These are phyloP conservation scores for Rhadinocentrus ornatus DNA, from an alignment of 2,797 vertebrate genomes.

Conservation along the genomic window DNA sequence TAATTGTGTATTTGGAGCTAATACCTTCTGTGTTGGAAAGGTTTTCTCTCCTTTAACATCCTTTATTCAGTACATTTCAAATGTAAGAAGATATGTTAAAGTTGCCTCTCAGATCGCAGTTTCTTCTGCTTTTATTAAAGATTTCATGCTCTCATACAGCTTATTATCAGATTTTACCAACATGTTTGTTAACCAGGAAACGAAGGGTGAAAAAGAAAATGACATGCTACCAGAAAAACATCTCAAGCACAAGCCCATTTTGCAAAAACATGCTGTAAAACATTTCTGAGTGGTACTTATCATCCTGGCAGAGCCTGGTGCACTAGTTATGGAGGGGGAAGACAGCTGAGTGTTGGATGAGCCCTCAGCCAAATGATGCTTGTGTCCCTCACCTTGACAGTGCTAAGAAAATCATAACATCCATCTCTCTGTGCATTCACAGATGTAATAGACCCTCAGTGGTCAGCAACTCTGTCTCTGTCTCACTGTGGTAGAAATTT, in stretches of 20 bases:
- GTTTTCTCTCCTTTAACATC: constrained; percentile 62
- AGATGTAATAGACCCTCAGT: constrained; percentile 38
- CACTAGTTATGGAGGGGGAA: constrained; percentile 39
- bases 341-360: constrained; percentile 62
- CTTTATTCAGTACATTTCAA: constrained; percentile 22
- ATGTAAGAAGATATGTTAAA: constrained; percentile 28
- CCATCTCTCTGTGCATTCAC: constrained; percentile 58
- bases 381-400: constrained; percentile 75
- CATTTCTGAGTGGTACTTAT: constrained; percentile 51
- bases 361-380: constrained; percentile 66
- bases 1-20: constrained; percentile 53
- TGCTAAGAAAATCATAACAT: constrained; percentile 60
- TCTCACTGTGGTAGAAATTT: constrained; percentile 38
- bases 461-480: constrained; percentile 33
- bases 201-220: background rate
- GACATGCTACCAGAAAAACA: background rate
- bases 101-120: background rate
- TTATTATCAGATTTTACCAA: constrained; percentile 10
- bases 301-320: constrained; percentile 45
- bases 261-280: constrained; percentile 38
- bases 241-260: constrained; percentile 49
- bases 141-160: constrained; percentile 11
- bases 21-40: constrained; percentile 55
- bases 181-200: constrained; percentile 5
- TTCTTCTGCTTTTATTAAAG: background rate